These are phyloP conservation scores for Azorinus chamasolen DNA, from an alignment of 2,888 invertebrate genomes.

Conservation along the genomic window DNA sequence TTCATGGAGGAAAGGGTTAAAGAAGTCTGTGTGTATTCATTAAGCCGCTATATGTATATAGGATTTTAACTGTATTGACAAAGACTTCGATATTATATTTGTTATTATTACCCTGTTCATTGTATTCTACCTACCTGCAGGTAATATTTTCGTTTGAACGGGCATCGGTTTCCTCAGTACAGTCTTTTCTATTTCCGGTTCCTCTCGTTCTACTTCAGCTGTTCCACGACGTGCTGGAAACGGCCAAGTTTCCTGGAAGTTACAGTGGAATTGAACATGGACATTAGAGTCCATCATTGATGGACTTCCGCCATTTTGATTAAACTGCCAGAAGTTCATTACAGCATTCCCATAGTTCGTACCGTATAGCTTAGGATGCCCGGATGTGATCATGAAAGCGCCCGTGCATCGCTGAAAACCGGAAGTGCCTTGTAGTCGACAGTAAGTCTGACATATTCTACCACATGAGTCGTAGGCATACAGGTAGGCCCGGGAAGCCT, in stretches of 20 bases:
- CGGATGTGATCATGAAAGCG: conserved; percentile 62
- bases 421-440: conserved; percentile 46
- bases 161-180: too few relatives aligned
- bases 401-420: conserved; percentile 63
- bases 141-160: too few relatives aligned
- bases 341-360: conserved; percentile 68
- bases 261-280: conserved; percentile 70
- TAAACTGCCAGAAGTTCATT: conserved; percentile 63
- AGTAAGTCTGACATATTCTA: conserved; percentile 68
- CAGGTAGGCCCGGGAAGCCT: conserved; percentile 60
- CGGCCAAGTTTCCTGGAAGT: conserved; percentile 67
- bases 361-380: conserved; percentile 65
- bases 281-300: conserved; percentile 54
- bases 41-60: too few relatives aligned
- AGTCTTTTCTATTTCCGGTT: neutral
- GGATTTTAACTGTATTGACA: too few relatives aligned
- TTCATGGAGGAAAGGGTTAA: too few relatives aligned
- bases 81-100: too few relatives aligned
- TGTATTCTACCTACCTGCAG: too few relatives aligned
- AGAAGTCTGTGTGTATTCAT: too few relatives aligned
- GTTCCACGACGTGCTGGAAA: conserved; percentile 23
- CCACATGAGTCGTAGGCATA: conserved; percentile 72
- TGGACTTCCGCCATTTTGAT: conserved; percentile 54
- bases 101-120: too few relatives aligned
- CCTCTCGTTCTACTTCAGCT: neutral